Evolutionary conservation across 2,113 vertebrate species (phyloP).

Genomic region (Onychostruthus taczanowskii): DNA sequence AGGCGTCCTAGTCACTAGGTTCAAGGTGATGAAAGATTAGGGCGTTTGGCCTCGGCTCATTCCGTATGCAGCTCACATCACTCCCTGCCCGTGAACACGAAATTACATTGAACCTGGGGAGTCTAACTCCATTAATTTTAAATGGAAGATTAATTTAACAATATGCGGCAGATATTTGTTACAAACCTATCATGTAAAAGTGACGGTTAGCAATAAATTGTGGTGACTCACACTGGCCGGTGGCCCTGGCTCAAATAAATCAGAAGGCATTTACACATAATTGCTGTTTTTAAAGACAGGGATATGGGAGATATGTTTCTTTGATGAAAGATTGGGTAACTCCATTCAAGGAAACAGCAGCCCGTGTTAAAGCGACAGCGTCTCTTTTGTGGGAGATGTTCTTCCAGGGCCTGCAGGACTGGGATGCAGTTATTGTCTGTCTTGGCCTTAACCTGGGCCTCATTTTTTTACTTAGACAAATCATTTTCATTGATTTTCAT

Average conservation of each 20-base stretch:
- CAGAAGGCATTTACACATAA: conserved; percentile 90
- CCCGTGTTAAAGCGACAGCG: conserved; percentile 45
- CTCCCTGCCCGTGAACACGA: conserved; percentile 92
- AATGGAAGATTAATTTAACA: conserved; percentile 99
- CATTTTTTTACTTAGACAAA: neutral
- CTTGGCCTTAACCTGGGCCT: neutral
- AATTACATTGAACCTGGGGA: conserved; percentile 99
- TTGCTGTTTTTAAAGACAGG: conserved; percentile 88
- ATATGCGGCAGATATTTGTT: conserved; percentile 99
- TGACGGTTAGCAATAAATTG: conserved; percentile 97
- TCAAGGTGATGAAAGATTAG: conserved; percentile 99
- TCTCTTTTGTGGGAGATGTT: conserved; percentile 34
- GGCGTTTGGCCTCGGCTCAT: conserved; percentile 92
- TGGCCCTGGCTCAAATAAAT: conserved; percentile 89
- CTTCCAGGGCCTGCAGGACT: neutral
- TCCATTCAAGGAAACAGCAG: conserved; percentile 75
- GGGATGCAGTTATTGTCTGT: neutral
- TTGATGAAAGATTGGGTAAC: conserved; percentile 79
- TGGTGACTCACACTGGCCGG: conserved; percentile 84
- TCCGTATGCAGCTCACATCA: conserved; percentile 87
- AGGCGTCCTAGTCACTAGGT: conserved; percentile 94
- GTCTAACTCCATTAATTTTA: conserved; percentile 99
- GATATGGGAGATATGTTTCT: conserved; percentile 81
- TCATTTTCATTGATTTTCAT: conserved; percentile 38
- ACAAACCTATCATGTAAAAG: conserved; percentile 99